Percentiles rank a stretch among this genome's conserved stretches.
Evolutionary conservation across 2,113 vertebrate genomes (phyloP).

Genomic region (Percopsis transmontana): DNA sequence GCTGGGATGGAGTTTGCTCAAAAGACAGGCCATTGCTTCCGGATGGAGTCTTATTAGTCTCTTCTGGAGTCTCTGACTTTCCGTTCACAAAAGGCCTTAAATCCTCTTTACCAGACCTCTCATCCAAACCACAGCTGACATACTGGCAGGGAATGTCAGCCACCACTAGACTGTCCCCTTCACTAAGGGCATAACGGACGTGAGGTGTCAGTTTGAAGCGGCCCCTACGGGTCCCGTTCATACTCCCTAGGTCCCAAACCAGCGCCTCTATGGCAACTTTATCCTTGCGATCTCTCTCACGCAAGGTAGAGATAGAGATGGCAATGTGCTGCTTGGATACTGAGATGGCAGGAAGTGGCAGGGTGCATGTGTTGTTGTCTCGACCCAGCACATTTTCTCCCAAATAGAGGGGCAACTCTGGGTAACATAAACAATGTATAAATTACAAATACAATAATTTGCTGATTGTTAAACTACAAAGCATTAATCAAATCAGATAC

Average conservation of each 20-base stretch:
- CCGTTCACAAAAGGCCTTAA: slow-evolving; percentile 7
- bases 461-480: too few relatives aligned
- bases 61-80: slow-evolving; percentile 1
- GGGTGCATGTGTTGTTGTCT: slow-evolving; percentile 74
- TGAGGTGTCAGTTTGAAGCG: slow-evolving; percentile 78
- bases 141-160: slow-evolving; percentile 87
- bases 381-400: slow-evolving; percentile 87
- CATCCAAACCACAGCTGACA: slow-evolving; percentile 37
- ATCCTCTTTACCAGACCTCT: slow-evolving; percentile 13
- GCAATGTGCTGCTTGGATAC: slow-evolving; percentile 85
- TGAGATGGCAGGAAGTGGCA: slow-evolving; percentile 76
- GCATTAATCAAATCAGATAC: too few relatives aligned
- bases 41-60: slow-evolving; percentile 31
- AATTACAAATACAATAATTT: too few relatives aligned
- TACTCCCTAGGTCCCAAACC: slow-evolving; percentile 83
- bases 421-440: background rate
- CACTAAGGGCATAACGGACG: slow-evolving; percentile 79
- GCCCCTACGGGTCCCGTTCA: slow-evolving; percentile 85
- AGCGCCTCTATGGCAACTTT: slow-evolving; percentile 73
- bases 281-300: slow-evolving; percentile 61
- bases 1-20: slow-evolving; percentile 58
- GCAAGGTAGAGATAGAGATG: slow-evolving; percentile 79
- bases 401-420: slow-evolving; percentile 83
- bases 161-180: slow-evolving; percentile 80
- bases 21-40: slow-evolving; percentile 36